phyloP scores from a whole-genome alignment of 2,888 invertebrate species.

The Hyposoter didymator region DNA sequence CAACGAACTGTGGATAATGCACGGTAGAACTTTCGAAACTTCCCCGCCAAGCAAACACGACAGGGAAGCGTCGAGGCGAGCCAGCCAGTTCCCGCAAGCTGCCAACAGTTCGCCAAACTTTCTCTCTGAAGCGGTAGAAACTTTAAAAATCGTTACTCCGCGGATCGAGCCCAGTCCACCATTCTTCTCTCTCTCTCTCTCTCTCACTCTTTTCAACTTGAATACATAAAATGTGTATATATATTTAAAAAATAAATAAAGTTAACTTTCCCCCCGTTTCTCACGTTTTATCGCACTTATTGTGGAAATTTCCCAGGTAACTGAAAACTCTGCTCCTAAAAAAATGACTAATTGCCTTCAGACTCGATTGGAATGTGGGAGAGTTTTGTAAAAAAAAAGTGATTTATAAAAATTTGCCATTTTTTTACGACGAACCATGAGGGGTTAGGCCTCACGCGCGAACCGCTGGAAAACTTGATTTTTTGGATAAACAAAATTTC shows the following conservation, averaged over 20 bases:
- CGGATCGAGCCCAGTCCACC: constrained; percentile 24
- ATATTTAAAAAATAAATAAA: constrained; percentile 4
- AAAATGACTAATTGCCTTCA: not conserved
- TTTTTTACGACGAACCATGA: not conserved
- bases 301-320: not conserved
- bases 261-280: not conserved
- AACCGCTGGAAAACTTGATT: no score
- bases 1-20: constrained; percentile 64
- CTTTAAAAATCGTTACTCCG: constrained; percentile 82
- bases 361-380: constrained; percentile 15
- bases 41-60: constrained; percentile 73
- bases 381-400: not conserved
- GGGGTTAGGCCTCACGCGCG: not conserved
- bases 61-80: constrained; percentile 68
- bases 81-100: constrained; percentile 64
- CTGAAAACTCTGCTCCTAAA: not conserved
- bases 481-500: no score
- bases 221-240: constrained; percentile 1
- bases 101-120: constrained; percentile 68
- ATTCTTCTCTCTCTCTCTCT: not conserved
- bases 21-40: constrained; percentile 80
- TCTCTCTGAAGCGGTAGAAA: constrained; percentile 73
- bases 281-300: constrained; percentile 16
- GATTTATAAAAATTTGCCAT: not conserved
- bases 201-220: not conserved